A percentile compares a stretch with the other conserved stretches of the same genome.
Evolutionary conservation across 2,888 invertebrate genomes (phyloP).

Genomic region (Temnothorax unifasciatus): DNA sequence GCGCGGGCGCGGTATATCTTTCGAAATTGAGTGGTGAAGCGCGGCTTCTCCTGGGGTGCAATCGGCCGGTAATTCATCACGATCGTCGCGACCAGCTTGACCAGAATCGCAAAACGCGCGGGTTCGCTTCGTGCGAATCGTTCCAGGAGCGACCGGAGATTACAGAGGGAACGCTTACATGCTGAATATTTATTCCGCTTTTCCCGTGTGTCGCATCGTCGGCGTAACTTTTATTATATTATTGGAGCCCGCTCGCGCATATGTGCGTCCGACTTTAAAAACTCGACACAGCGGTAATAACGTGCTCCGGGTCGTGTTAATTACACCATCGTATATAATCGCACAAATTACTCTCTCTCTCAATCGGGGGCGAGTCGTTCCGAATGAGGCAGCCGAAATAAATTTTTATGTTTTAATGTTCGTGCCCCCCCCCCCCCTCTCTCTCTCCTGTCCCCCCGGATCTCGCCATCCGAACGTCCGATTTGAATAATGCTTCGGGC

Average conservation of each 20-base stretch:
- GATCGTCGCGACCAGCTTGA: constrained; percentile 42
- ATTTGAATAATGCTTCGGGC: constrained; percentile 44
- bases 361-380: background rate
- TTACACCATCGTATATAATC: constrained; percentile 19
- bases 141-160: constrained; percentile 30
- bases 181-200: constrained; percentile 45
- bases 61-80: constrained; percentile 51
- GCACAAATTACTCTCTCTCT: constrained; percentile 23
- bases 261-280: background rate
- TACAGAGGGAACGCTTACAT: constrained; percentile 32
- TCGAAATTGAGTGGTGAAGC: constrained; percentile 53
- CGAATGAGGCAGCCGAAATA: constrained; percentile 23
- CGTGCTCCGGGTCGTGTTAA: constrained; percentile 25
- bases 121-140: constrained; percentile 4
- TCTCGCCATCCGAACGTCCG: background rate
- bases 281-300: constrained; percentile 5
- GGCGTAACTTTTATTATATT: constrained; percentile 12
- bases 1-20: constrained; percentile 47
- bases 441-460: too few species aligned
- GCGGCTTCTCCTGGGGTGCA: constrained; percentile 30
- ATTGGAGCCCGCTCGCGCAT: background rate
- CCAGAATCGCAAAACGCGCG: constrained; percentile 53
- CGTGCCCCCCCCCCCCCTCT: background rate
- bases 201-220: background rate
- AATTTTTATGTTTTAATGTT: constrained; percentile 41